Evolutionary conservation across 2,888 invertebrate genomes (phyloP).

Genomic region (Stenolophus ochropezus): DNA sequence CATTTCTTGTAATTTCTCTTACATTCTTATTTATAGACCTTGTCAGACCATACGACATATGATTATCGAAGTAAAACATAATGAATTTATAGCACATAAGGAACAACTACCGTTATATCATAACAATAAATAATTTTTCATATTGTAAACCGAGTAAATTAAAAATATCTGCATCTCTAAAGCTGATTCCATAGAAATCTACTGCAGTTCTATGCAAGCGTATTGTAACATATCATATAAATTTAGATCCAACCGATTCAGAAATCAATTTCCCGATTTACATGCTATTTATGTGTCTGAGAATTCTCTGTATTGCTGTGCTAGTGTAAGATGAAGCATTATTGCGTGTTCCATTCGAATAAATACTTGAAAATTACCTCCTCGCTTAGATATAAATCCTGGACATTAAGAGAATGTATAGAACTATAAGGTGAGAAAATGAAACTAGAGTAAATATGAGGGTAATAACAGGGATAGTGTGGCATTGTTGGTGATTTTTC

Average conservation of each 20-base stretch:
- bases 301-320: background rate
- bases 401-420: background rate
- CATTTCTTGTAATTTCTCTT: no score
- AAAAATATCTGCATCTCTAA: no score
- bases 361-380: background rate
- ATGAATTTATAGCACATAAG: no score
- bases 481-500: constrained; percentile 14
- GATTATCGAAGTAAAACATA: no score
- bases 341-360: background rate
- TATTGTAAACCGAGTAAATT: no score
- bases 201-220: background rate
- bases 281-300: background rate
- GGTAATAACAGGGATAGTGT: constrained; percentile 6
- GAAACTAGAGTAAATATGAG: constrained; percentile 17
- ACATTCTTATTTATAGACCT: no score
- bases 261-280: background rate
- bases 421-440: background rate
- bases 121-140: no score
- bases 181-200: no score
- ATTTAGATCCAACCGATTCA: background rate
- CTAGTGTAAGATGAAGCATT: background rate
- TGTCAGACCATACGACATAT: no score
- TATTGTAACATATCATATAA: background rate
- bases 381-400: background rate
- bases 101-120: no score